Base-by-base conservation (phyloP, 2,888 invertebrate species). In the Dicranocentrus wangi region DNA sequence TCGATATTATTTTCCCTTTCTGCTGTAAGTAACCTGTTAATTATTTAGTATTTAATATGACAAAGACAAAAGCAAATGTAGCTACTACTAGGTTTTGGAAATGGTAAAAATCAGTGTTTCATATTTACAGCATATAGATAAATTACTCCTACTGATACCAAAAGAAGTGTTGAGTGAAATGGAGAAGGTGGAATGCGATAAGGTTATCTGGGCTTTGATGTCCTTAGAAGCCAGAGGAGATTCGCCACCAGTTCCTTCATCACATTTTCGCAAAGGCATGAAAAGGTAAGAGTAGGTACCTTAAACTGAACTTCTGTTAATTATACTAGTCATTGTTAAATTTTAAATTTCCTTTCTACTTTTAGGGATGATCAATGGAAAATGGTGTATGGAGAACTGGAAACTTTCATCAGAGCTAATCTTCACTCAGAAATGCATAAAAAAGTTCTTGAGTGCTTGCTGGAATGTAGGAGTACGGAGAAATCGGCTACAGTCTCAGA, bases 321-420 rank as follows among this genome's bases (percentile, higher is more conserved):
- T n/a, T n/a, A n/a, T n/a, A n/a, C n/a, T n/a, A n/a, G n/a, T n/a
- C n/a, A n/a, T n/a, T n/a, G n/a, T n/a, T n/a, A n/a, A n/a, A n/a
- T n/a, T 32, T 32, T 32, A 32, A 7, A 32, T 32, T 32, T n/a
- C n/a, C 10, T 21, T 60, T 25, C 70, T 55, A 43, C 65, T 75
- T 87, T 21, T 86, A 90, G 91, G 83, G 96, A 97, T 87, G 97
- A 98, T 87, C 96, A 96, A 87, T 98, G 98, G 90, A 92, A 95
- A 60, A 91, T 95, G 28, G 92, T 98, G 88, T 98, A 97, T 94
- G 91, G 92, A 32, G 98, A 98, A 88, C 89, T 98, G 63, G 98
- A 98, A 88, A 92, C 93, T 13, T 90, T 97, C 43, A 90, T 98
- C 0, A 93, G 94, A 72, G 92, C 93, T 27, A 94, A 94, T 88